phyloP scores from a whole-genome alignment of 2,113 vertebrate genomes.

The Struthidea cinerea region DNA sequence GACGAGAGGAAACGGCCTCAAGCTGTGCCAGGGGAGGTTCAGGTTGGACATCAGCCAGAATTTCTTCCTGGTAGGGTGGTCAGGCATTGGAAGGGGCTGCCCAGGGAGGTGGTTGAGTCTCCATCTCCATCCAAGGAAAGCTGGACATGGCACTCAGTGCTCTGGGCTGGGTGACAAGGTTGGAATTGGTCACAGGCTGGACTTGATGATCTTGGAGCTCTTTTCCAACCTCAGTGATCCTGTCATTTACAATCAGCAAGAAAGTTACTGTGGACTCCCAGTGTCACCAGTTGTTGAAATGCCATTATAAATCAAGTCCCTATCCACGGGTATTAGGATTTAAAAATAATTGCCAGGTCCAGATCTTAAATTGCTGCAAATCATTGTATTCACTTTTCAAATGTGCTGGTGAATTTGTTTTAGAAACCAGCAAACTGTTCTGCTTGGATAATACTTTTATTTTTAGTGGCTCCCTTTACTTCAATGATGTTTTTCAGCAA shows the following conservation, averaged over 20 bases:
- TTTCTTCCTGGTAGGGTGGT: not conserved
- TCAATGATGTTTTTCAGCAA: not conserved
- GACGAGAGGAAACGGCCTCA: rapidly evolving
- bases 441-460: not conserved
- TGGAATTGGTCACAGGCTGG: not conserved
- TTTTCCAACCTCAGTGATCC: not conserved
- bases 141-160: not conserved
- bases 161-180: not conserved
- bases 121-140: not conserved
- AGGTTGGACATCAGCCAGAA: not conserved
- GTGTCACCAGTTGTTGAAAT: not conserved
- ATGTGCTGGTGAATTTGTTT: not conserved
- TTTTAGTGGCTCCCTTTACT: not conserved
- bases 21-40: not conserved
- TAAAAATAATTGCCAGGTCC: not conserved
- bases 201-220: not conserved
- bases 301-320: not conserved
- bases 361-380: not conserved
- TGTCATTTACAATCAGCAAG: not conserved
- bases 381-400: not conserved
- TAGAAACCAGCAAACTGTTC: not conserved
- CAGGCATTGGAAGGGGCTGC: not conserved
- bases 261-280: not conserved
- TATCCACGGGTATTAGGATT: not conserved
- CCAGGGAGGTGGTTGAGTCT: not conserved